A percentile compares a stretch with the other conserved stretches of the same genome.
phyloP scores from a whole-genome alignment of 2,113 vertebrate genomes.

The Tinamus guttatus region DNA sequence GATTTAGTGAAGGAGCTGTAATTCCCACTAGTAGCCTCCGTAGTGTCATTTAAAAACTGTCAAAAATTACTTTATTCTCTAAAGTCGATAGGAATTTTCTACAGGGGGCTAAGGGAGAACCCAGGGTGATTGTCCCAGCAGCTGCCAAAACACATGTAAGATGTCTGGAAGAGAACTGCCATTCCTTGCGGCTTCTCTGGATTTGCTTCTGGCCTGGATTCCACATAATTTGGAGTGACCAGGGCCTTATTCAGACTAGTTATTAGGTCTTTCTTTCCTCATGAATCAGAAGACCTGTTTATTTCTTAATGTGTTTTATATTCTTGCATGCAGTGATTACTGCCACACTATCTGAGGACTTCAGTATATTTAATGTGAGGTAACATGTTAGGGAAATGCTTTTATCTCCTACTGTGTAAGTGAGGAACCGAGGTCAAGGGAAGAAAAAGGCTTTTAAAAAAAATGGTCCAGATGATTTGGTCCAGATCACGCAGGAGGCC shows the following conservation, averaged over 20 bases:
- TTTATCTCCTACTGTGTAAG: slow-evolving; percentile 36
- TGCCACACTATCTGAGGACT: background rate
- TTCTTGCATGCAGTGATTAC: background rate
- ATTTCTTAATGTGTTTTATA: background rate
- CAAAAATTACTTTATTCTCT: background rate
- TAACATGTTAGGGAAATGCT: background rate
- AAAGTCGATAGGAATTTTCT: background rate
- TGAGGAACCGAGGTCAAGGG: background rate
- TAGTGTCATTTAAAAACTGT: background rate
- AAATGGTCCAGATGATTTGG: background rate
- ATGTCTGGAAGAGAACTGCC: background rate
- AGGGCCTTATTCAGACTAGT: background rate
- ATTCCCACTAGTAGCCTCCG: background rate
- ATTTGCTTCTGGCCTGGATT: background rate
- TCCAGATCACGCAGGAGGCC: background rate
- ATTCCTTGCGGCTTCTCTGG: background rate
- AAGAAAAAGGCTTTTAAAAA: background rate
- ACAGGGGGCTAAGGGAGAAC: rapidly evolving
- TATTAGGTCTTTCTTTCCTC: background rate
- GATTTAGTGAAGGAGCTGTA: background rate
- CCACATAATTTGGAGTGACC: background rate
- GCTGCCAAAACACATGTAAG: background rate
- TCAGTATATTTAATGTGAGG: background rate
- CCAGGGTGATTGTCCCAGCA: background rate
- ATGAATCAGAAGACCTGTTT: background rate